These are phyloP conservation scores for Cyprinella venusta DNA, from an alignment of 2,797 vertebrate genomes.

Conservation along the genomic window DNA sequence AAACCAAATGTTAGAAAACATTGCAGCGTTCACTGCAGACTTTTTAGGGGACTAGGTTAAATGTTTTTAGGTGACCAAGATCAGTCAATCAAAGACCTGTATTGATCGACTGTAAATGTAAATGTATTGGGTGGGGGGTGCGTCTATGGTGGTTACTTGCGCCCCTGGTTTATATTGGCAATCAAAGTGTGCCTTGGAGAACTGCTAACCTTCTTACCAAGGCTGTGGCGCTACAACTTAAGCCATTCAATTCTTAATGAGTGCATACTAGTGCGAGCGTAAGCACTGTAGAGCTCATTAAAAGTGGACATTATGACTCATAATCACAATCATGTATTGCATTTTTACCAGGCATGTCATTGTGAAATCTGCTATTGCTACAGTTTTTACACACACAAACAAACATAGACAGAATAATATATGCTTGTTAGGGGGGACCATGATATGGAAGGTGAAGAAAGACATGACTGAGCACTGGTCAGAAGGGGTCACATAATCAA, in stretches of 20 bases:
- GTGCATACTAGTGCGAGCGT: background rate
- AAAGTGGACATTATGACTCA: constrained; percentile 9
- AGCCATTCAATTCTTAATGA: constrained; percentile 23
- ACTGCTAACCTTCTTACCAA: constrained; percentile 40
- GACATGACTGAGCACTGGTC: constrained; percentile 28
- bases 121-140: background rate
- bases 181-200: constrained; percentile 27
- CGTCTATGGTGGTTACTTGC: background rate
- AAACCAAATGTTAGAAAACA: background rate
- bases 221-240: constrained; percentile 16
- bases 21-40: background rate
- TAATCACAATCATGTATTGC: constrained; percentile 12
- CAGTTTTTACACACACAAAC: background rate
- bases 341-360: background rate
- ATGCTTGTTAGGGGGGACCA: background rate
- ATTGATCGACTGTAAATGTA: background rate
- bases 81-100: background rate
- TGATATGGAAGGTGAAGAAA: background rate
- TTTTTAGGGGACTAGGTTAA: background rate
- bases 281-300: constrained; percentile 9
- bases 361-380: background rate
- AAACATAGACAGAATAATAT: background rate
- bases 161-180: constrained; percentile 11
- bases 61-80: background rate
- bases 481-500: constrained; percentile 40